Base-by-base conservation (phyloP, 2,113 vertebrate species). In the Seriola dumerili region DNA sequence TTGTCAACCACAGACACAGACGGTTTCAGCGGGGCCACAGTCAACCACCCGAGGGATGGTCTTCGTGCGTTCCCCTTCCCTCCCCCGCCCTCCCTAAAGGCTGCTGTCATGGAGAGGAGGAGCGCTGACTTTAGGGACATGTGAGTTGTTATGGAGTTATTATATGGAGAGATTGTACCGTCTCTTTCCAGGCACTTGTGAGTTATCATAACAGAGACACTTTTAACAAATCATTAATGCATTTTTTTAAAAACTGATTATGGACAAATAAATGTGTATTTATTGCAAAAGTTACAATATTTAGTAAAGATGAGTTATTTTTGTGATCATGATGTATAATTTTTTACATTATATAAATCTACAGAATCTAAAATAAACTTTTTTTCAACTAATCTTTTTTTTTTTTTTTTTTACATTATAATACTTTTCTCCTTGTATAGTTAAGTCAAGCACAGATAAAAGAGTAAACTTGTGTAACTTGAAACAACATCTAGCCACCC, bases 291-390 rank as follows among this genome's bases (percentile, higher is more conserved):
- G 80, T 86, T 67, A 69, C 34, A 69, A 50, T 73, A 78, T 80
- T 75, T 85, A 86, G 70, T 61, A 84, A 76, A 57, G 34, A 85
- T 63, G 76, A 83, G 89, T 80, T 91, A 89, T 91, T 93, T 93
- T 91, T 88, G 36, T 77, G 70, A 91, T 91, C 50, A 78, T 77
- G 36, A 82, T 91, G 89, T 92, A 80, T 32, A 81, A 66, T 90
- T 92, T 87, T 93, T 91, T 87, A 89, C 81, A 85, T 74, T 64
- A 76, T 87, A 83, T 84, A 79, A 90, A 86, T 88, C 73, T 86
- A 70, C 62, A 68, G 14, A 76, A 71, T 88, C 79, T 92, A 76
- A 89, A 94, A 91, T 91, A 83, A 86, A 94, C 73, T 48, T 92
- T 87, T 82, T 72, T 54, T 61, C 82, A 76, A 29, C 29, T 55